These are phyloP conservation scores for Galeruca laticollis DNA, from an alignment of 2,888 invertebrate genomes.

Conservation along the genomic window DNA sequence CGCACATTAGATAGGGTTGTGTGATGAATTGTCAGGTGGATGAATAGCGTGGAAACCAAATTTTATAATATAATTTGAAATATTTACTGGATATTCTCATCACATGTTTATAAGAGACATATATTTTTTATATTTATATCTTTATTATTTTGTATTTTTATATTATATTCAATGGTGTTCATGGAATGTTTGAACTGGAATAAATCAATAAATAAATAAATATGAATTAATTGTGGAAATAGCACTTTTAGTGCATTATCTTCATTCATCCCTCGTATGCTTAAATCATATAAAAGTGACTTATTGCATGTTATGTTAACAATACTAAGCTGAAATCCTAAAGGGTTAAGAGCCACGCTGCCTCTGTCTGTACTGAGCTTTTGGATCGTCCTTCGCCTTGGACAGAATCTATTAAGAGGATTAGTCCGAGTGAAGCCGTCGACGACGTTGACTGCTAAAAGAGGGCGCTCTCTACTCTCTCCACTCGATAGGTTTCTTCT, in stretches of 20 bases:
- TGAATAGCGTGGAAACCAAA: too few species aligned
- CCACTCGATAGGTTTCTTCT: conserved; percentile 60
- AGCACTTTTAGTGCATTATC: not conserved
- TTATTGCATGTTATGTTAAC: conserved; percentile 67
- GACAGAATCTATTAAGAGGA: conserved; percentile 69
- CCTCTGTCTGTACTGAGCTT: conserved; percentile 38
- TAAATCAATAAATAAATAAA: too few species aligned
- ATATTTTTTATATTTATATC: too few species aligned
- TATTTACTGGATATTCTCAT: too few species aligned
- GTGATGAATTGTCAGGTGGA: too few species aligned
- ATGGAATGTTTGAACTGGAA: too few species aligned
- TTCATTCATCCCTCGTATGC: not conserved
- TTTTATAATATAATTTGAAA: too few species aligned
- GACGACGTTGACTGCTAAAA: conserved; percentile 48
- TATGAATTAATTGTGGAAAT: too few species aligned
- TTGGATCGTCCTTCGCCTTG: conserved; percentile 57
- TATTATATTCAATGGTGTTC: too few species aligned
- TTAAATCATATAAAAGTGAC: conserved; percentile 56
- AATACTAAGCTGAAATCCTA: conserved; percentile 66
- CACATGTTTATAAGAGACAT: too few species aligned
- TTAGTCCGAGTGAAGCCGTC: conserved; percentile 67
- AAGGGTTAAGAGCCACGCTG: conserved; percentile 64
- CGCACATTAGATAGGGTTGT: too few species aligned
- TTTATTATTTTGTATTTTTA: too few species aligned
- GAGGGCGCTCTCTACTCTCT: conserved; percentile 38